Percentiles rank a stretch among this genome's conserved stretches.
These are phyloP conservation scores for Scaeva pyrastri DNA, from an alignment of 2,888 invertebrate genomes.

Conservation along the genomic window DNA sequence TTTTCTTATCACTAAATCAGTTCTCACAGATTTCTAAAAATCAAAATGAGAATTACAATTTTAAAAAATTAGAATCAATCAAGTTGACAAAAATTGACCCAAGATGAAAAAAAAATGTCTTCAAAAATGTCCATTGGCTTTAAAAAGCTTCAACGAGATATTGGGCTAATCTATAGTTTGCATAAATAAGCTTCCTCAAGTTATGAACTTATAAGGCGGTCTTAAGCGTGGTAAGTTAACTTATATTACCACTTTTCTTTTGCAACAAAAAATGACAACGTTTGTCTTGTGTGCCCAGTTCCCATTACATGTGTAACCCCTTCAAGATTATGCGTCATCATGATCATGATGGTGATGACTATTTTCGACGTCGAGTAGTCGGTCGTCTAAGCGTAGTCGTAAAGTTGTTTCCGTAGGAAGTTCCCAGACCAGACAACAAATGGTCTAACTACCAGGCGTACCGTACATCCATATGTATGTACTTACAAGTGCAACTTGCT, in stretches of 20 bases:
- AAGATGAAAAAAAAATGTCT: no score
- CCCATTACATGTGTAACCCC: constrained; percentile 30
- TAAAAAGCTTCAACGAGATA: no score
- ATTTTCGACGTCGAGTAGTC: constrained; percentile 11
- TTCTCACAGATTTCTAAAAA: constrained; percentile 60
- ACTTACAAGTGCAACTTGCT: constrained; percentile 60
- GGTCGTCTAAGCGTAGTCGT: background rate
- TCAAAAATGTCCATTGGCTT: no score
- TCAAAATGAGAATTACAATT: constrained; percentile 5
- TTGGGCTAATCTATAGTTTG: background rate
- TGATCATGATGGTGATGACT: background rate
- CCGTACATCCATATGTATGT: no score
- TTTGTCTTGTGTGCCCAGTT: background rate
- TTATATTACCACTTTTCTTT: constrained; percentile 48
- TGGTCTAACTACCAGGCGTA: no score
- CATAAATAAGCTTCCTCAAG: constrained; percentile 41
- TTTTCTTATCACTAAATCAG: constrained; percentile 63
- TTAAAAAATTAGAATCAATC: no score
- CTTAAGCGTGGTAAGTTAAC: constrained; percentile 47
- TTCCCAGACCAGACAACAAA: constrained; percentile 58
- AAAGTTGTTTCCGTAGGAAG: constrained; percentile 70
- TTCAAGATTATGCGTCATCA: constrained; percentile 54
- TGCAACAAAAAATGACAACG: background rate
- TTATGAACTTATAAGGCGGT: constrained; percentile 9
- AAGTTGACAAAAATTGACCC: no score